phyloP scores from a whole-genome alignment of 2,113 vertebrate genomes.

The Phalacrocorax brasilianus region DNA sequence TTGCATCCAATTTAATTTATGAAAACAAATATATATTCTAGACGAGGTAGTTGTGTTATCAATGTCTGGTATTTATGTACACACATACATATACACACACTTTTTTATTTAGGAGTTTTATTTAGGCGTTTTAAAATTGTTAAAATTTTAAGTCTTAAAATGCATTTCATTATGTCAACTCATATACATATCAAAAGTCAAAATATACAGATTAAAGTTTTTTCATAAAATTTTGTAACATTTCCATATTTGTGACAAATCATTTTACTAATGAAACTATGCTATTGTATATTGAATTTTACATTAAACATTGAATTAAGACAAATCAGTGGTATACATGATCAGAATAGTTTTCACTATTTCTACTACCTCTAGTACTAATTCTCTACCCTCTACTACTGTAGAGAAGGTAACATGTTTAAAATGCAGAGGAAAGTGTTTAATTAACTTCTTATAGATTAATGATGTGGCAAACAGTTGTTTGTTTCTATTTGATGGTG shows the following conservation, averaged over 20 bases:
- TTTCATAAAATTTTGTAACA: background rate
- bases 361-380: too few species aligned
- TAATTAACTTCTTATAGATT: slow-evolving; percentile 71
- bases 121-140: background rate
- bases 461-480: slow-evolving; percentile 66
- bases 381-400: background rate
- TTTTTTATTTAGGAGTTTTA: background rate
- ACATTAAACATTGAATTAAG: slow-evolving; percentile 27
- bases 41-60: background rate
- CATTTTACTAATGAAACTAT: background rate
- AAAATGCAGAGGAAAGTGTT: slow-evolving; percentile 58
- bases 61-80: background rate
- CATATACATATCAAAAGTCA: background rate
- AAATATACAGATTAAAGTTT: background rate
- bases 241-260: background rate
- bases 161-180: background rate
- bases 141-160: background rate
- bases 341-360: background rate
- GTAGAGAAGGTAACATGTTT: slow-evolving; percentile 7
- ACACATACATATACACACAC: background rate
- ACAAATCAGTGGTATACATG: slow-evolving; percentile 8
- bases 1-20: background rate
- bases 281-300: background rate
- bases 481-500: slow-evolving; percentile 55
- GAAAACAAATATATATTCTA: background rate